Evolutionary conservation across 2,888 invertebrate species (phyloP).

Genomic region (Notocelia uddmanniana): DNA sequence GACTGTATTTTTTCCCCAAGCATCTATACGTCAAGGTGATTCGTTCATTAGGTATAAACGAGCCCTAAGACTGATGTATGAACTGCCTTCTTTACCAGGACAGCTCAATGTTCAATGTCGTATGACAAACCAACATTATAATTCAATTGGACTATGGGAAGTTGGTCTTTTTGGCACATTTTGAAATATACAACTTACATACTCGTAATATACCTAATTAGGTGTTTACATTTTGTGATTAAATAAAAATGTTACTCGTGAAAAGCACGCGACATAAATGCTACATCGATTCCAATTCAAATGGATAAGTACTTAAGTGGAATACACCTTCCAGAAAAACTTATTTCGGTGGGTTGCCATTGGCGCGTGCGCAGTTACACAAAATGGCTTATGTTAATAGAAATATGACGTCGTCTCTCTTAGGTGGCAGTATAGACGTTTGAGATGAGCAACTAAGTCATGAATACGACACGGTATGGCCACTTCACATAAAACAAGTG

Average conservation of each 20-base stretch:
- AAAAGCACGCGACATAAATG: neutral
- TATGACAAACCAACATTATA: too few relatives aligned
- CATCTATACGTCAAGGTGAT: too few relatives aligned
- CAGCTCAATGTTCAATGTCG: too few relatives aligned
- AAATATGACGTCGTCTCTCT: neutral
- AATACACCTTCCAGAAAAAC: neutral
- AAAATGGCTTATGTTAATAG: slow-evolving; percentile 4
- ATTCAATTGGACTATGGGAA: too few relatives aligned
- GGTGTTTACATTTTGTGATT: too few relatives aligned
- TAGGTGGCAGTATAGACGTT: slow-evolving; percentile 26
- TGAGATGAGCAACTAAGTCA: slow-evolving; percentile 38
- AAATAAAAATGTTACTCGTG: neutral
- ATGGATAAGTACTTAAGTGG: neutral
- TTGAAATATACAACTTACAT: too few relatives aligned
- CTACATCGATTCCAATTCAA: neutral
- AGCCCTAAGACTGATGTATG: too few relatives aligned
- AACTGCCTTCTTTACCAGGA: too few relatives aligned
- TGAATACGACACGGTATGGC: slow-evolving; percentile 23
- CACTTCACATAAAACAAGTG: slow-evolving; percentile 47
- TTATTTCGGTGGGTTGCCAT: slow-evolving; percentile 21
- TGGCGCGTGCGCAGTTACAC: slow-evolving; percentile 9
- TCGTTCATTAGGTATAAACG: too few relatives aligned
- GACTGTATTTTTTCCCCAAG: too few relatives aligned
- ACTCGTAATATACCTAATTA: too few relatives aligned
- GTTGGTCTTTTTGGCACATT: too few relatives aligned